phyloP scores from a whole-genome alignment of 1,140 invertebrate species.

The Lasioglossum baleicum region DNA sequence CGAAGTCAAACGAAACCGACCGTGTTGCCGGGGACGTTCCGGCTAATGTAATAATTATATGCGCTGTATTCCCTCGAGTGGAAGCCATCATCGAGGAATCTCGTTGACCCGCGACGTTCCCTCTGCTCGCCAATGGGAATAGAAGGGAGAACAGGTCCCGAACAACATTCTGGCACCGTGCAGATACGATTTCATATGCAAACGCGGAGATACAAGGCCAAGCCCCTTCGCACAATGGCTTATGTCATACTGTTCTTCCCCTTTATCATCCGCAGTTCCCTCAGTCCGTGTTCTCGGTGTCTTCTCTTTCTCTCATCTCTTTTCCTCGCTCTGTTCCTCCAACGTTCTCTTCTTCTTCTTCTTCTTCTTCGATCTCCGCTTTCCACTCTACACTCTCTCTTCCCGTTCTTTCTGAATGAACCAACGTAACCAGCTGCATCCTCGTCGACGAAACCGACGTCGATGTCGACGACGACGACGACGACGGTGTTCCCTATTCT shows the following conservation, averaged over 20 bases:
- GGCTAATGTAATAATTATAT: conserved; percentile 41
- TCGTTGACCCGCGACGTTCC: conserved; percentile 39
- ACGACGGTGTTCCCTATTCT: conserved; percentile 27
- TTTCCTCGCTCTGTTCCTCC: neutral
- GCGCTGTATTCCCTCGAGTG: conserved; percentile 13
- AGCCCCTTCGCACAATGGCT: conserved; percentile 51
- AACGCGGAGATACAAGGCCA: conserved; percentile 49
- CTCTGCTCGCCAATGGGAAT: conserved; percentile 22
- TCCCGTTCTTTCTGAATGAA: conserved; percentile 37
- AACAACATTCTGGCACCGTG: conserved; percentile 38
- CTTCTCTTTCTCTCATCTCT: no score
- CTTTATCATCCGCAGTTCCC: neutral
- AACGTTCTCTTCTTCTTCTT: neutral
- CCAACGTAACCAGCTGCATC: conserved; percentile 5
- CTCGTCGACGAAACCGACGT: neutral
- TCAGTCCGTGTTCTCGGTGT: neutral
- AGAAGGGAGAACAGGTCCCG: conserved; percentile 42
- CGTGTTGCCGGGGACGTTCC: no score
- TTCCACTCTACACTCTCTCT: neutral
- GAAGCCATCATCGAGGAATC: conserved; percentile 47
- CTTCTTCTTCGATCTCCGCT: neutral
- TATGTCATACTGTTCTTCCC: conserved; percentile 54
- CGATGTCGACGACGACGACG: neutral
- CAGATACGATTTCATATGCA: conserved; percentile 56
- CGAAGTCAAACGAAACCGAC: no score